Base-by-base conservation (phyloP, 2,113 vertebrate species). In the Arvicanthis niloticus region DNA sequence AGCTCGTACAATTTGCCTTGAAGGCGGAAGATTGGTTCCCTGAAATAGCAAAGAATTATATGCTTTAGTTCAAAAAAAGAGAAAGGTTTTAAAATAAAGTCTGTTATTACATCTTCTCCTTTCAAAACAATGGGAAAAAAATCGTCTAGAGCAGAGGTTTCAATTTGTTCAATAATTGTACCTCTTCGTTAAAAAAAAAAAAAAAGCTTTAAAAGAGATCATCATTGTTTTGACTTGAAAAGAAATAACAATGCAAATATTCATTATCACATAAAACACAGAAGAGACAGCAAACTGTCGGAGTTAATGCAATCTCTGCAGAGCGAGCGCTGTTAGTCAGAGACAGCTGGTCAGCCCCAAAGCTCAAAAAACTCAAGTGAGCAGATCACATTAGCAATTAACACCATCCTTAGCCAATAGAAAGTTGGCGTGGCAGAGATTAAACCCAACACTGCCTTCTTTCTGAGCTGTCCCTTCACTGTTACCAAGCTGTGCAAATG, bases 1-100 rank as follows among this genome's bases (percentile, higher is more conserved):
- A 99, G 98, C 98, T 99, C 99, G 99, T 99, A 99, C 99, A 99
- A 99, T 99, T 99, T 99, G 99, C 98, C 99, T 99, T 98, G 99
- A 99, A 98, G 98, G 99, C 98, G 99, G 99, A 98, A 98, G 98
- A 98, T 98, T 99, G 98, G 99, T 99, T 98, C 98, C 99, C 99
- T 99, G 99, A 98, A 99, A 99, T 97, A 98, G 98, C 96, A 99
- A 99, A 97, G 97, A 98, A 99, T 98, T 98, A 98, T 98, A 98
- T 98, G 98, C 98, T 98, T 98, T 98, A 98, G 98, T 98, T 98
- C 97, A 98, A 97, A 98, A 98, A 98, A 97, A 98, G 98, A 98
- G 98, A 97, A 96, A 56, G 34, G 48, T 53, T 98, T 97, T 91
- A 75, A 97, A 97, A 97, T 97, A 96, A 98, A 98, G 94, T 98